phyloP scores from a whole-genome alignment of 53 echinoderm and acorn worm species.

The Mesocentrotus franciscanus region DNA sequence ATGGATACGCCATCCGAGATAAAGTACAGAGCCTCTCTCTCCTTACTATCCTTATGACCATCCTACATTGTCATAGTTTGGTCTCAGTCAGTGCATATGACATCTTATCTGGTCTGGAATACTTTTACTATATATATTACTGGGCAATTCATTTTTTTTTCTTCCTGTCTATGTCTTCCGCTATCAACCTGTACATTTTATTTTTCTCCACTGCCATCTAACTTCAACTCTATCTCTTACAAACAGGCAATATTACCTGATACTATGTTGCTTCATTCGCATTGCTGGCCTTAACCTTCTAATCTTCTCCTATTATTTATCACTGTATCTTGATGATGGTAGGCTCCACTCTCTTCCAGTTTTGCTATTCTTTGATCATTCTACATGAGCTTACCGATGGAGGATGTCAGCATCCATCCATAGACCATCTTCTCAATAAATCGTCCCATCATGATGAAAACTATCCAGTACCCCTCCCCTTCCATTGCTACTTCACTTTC shows the following conservation, averaged over 20 bases:
- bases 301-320: neutral
- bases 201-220: neutral
- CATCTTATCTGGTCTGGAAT: neutral
- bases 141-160: neutral
- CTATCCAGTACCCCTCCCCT: neutral
- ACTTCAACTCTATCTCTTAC: neutral
- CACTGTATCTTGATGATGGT: neutral
- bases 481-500: neutral
- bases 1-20: neutral
- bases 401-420: neutral
- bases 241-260: neutral
- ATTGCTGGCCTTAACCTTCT: neutral
- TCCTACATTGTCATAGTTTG: neutral
- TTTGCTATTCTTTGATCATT: neutral
- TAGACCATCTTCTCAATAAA: neutral
- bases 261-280: neutral
- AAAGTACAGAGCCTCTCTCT: conserved; percentile 3
- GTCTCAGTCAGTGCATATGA: conserved; percentile 9
- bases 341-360: neutral
- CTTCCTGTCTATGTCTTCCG: neutral
- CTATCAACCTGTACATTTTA: too few species aligned
- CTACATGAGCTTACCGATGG: neutral
- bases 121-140: neutral
- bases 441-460: too few species aligned
- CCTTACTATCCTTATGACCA: neutral